Conservation (phyloP, 2,113 vertebrate genomes). For the Condylura cristata region DNA sequence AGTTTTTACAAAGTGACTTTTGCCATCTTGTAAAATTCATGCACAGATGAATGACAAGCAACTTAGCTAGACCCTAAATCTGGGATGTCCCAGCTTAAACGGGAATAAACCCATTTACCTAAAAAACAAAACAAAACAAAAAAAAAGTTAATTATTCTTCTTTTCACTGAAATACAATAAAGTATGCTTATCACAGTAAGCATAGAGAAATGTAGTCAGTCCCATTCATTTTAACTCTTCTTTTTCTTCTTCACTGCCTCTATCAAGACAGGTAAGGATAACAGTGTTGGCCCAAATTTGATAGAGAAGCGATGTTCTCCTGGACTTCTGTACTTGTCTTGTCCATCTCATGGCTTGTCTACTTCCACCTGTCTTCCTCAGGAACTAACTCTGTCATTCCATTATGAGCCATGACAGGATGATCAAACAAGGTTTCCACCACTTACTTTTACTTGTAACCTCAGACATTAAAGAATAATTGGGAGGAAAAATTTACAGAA, state of each 20-base stretch:
- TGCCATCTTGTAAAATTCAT: conserved; percentile 38
- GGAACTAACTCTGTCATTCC: neutral
- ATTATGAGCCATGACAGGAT: neutral
- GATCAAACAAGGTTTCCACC: neutral
- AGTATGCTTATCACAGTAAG: neutral
- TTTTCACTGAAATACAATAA: conserved; percentile 33
- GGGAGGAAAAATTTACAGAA: neutral
- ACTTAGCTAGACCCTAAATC: neutral
- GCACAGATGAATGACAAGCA: conserved; percentile 19
- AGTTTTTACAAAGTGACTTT: conserved; percentile 35
- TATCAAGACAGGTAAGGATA: neutral
- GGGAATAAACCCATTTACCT: neutral
- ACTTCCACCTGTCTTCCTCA: neutral
- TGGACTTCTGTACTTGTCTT: neutral
- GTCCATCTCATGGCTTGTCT: neutral
- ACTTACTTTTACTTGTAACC: neutral
- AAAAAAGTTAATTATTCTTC: conserved; percentile 4
- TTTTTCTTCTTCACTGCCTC: neutral
- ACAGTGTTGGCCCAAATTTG: neutral
- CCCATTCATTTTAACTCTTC: neutral
- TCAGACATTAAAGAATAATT: neutral
- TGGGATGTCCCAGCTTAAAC: neutral
- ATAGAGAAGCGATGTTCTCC: neutral
- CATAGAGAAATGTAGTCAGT: neutral
- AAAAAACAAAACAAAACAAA: neutral